A percentile compares a stretch with the other conserved stretches of the same genome.
Conservation (phyloP, 2,113 vertebrate genomes). For the Halcyon senegalensis region DNA sequence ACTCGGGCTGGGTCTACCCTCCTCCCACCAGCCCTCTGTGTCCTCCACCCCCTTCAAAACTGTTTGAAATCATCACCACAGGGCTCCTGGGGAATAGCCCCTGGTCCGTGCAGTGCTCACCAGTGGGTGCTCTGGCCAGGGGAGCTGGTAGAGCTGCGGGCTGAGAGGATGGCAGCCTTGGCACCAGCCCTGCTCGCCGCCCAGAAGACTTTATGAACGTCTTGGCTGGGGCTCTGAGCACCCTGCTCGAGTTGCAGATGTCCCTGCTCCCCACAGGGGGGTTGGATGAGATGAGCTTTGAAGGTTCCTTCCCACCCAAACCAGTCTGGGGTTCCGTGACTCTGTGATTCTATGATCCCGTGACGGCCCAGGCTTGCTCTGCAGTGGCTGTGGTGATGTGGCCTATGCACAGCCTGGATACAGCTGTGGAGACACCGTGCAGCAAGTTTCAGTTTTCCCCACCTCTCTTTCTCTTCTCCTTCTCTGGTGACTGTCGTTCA, state of each 20-base stretch:
- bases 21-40: background rate
- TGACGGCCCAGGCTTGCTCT: rapidly evolving
- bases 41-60: rapidly evolving
- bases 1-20: background rate
- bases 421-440: background rate
- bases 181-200: rapidly evolving
- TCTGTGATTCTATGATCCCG: too few relatives aligned
- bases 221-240: too few relatives aligned
- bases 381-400: rapidly evolving
- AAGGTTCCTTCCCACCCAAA: background rate
- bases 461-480: background rate
- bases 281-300: background rate
- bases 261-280: background rate
- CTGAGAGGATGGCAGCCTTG: too few relatives aligned
- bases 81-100: background rate
- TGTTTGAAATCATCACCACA: rapidly evolving
- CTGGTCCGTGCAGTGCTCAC: rapidly evolving
- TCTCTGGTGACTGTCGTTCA: background rate
- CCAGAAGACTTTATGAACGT: rapidly evolving
- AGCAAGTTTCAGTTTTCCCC: rapidly evolving
- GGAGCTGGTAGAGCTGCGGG: rapidly evolving
- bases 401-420: rapidly evolving
- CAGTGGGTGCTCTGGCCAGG: rapidly evolving
- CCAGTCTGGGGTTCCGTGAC: background rate
- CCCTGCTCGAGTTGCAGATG: too few relatives aligned